Percentiles rank a stretch among this genome's conserved stretches.
These are phyloP conservation scores for Acropternis orthonyx DNA, from an alignment of 2,797 vertebrate species.

Conservation along the genomic window DNA sequence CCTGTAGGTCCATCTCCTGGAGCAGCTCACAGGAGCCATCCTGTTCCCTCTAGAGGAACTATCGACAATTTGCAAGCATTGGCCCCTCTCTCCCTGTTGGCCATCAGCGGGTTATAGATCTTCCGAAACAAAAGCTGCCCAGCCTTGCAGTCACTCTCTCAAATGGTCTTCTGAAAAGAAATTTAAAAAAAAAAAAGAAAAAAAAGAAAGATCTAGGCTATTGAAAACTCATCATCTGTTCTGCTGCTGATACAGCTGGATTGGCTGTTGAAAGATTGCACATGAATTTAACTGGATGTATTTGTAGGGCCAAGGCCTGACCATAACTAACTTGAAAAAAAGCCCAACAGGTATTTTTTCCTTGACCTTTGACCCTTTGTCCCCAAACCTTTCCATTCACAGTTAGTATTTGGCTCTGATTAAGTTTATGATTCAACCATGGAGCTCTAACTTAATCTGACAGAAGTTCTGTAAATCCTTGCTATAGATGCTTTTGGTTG, in stretches of 20 bases:
- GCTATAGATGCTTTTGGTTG: background rate
- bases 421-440: background rate
- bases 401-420: background rate
- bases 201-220: background rate
- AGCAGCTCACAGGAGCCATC: background rate
- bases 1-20: background rate
- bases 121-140: conserved; percentile 44
- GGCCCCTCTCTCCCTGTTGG: background rate
- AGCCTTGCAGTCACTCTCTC: background rate
- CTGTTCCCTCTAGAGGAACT: conserved; percentile 47
- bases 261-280: background rate
- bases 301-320: background rate
- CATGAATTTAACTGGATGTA: background rate
- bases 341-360: background rate
- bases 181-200: background rate
- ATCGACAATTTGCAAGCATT: background rate
- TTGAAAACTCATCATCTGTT: background rate
- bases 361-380: conserved; percentile 13
- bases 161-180: background rate
- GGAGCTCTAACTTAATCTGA: background rate
- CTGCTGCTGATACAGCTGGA: background rate
- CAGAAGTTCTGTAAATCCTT: conserved; percentile 1
- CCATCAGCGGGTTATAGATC: conserved; percentile 48
- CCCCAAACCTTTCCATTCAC: background rate
- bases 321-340: background rate